Conservation (phyloP, 1,140 invertebrate species). For the Drosophila pallidifrons region DNA sequence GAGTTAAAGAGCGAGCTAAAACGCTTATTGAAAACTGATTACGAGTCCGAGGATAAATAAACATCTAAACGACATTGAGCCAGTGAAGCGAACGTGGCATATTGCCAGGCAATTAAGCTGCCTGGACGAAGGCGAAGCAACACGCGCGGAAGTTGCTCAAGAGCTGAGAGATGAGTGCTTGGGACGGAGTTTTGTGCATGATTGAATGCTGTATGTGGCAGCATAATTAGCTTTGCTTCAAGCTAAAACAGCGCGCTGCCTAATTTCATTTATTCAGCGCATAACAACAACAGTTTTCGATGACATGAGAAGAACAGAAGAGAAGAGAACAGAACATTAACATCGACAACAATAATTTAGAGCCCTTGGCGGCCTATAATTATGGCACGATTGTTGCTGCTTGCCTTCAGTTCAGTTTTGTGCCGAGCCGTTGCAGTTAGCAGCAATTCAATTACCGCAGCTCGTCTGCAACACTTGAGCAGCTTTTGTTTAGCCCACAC, state of each 20-base stretch:
- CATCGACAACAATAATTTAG: slow-evolving; percentile 41
- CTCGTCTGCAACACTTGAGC: slow-evolving; percentile 63
- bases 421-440: slow-evolving; percentile 51
- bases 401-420: neutral
- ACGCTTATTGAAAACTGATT: slow-evolving; percentile 74
- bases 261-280: slow-evolving; percentile 49
- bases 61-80: slow-evolving; percentile 52
- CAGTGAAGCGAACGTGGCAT: slow-evolving; percentile 54
- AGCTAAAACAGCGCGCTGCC: slow-evolving; percentile 20
- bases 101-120: slow-evolving; percentile 74
- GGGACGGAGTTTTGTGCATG: slow-evolving; percentile 12
- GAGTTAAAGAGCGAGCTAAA: slow-evolving; percentile 1
- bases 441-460: slow-evolving; percentile 68
- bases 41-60: slow-evolving; percentile 25
- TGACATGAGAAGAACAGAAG: neutral
- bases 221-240: slow-evolving; percentile 48
- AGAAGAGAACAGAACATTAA: neutral
- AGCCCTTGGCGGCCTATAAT: slow-evolving; percentile 60
- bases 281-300: neutral
- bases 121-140: slow-evolving; percentile 49
- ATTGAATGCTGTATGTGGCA: slow-evolving; percentile 34
- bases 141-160: slow-evolving; percentile 50
- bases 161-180: neutral
- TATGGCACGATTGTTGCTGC: slow-evolving; percentile 66
- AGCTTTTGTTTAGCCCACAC: slow-evolving; percentile 61